Evolutionary conservation across 2,113 vertebrate species (phyloP).

Genomic region (Anser brachyrhynchus): DNA sequence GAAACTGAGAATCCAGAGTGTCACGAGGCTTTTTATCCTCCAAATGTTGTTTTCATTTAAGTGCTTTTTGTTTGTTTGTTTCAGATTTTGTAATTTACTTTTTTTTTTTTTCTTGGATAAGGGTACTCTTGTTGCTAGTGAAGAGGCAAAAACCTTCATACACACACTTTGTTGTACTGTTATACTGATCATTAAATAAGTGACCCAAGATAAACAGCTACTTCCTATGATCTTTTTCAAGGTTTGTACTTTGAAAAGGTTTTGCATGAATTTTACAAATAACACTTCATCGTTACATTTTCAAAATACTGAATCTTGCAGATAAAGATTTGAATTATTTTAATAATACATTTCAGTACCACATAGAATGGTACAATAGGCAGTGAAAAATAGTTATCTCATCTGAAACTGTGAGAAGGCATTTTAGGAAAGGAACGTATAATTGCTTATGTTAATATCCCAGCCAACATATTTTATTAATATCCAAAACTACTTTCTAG

Average conservation of each 20-base stretch:
- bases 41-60: not conserved
- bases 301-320: not conserved
- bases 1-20: not conserved
- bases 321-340: not conserved
- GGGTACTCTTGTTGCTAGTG: not conserved
- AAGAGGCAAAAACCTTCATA: not conserved
- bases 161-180: not conserved
- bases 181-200: not conserved
- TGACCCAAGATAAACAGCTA: no score
- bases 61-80: not conserved
- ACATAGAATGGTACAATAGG: not conserved
- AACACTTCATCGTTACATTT: not conserved
- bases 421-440: not conserved
- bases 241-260: not conserved
- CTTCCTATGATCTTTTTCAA: not conserved
- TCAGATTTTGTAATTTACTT: not conserved
- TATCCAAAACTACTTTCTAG: not conserved
- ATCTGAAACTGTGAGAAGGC: not conserved
- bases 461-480: not conserved
- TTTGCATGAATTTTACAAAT: not conserved
- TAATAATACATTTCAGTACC: not conserved
- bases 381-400: not conserved
- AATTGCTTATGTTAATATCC: not conserved
- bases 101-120: not conserved
- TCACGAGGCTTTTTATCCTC: not conserved